Evolutionary conservation across 2,888 invertebrate genomes (phyloP).

Genomic region (Nomada ruficornis): DNA sequence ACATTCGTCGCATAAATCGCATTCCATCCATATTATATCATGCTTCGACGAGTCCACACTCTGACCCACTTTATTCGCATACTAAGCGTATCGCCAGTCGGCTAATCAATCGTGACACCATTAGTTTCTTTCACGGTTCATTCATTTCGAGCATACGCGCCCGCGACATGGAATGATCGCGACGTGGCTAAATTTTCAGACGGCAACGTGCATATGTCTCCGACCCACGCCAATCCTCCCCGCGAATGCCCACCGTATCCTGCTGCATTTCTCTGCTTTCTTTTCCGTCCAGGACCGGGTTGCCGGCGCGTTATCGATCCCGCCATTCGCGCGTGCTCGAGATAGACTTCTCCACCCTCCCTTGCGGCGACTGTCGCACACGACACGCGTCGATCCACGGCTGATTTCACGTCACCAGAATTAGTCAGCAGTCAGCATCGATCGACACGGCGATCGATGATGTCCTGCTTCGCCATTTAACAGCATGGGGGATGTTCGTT

Average conservation of each 20-base stretch:
- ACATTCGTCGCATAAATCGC: neutral
- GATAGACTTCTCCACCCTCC: constrained; percentile 57
- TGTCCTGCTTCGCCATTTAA: constrained; percentile 48
- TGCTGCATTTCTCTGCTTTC: constrained; percentile 45
- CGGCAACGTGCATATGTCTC: too few species aligned
- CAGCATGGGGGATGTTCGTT: neutral
- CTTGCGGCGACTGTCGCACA: constrained; percentile 44
- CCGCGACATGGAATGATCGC: too few species aligned
- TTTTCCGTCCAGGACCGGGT: constrained; percentile 47
- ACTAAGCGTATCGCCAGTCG: too few species aligned
- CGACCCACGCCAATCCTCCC: neutral
- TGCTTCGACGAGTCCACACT: neutral
- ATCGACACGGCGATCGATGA: constrained; percentile 63
- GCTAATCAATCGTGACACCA: too few species aligned
- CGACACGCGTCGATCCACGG: constrained; percentile 64
- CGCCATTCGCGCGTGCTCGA: constrained; percentile 77
- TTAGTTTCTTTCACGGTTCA: too few species aligned
- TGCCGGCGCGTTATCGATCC: constrained; percentile 75
- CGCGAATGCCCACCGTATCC: constrained; percentile 7
- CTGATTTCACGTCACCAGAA: constrained; percentile 70
- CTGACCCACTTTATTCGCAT: neutral
- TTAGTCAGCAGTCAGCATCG: constrained; percentile 53
- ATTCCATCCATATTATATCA: constrained; percentile 2
- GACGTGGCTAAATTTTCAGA: too few species aligned
- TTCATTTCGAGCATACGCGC: too few species aligned